Evolutionary conservation across 2,888 invertebrate genomes (phyloP).

Genomic region (Flexamia atlantica): DNA sequence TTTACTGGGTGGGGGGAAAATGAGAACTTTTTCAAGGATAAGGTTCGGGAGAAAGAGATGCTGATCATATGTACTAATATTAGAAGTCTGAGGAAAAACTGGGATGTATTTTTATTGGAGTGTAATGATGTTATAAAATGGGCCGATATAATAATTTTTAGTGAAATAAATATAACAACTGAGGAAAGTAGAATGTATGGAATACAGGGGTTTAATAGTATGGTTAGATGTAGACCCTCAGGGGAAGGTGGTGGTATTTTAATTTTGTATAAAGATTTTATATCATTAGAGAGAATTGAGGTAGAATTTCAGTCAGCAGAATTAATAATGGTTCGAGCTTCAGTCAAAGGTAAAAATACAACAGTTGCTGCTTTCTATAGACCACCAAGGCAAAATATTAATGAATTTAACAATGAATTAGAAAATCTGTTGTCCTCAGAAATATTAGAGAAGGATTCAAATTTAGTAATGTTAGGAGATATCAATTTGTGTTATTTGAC

Average conservation of each 20-base stretch:
- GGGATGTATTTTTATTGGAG: background rate
- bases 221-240: background rate
- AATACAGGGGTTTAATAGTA: background rate
- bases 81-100: constrained; percentile 18
- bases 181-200: constrained; percentile 10
- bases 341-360: background rate
- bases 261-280: background rate
- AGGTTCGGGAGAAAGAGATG: background rate
- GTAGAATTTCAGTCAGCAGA: background rate
- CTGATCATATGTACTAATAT: background rate
- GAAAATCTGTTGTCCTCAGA: too few species aligned
- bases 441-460: too few species aligned
- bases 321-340: background rate
- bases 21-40: background rate
- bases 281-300: background rate
- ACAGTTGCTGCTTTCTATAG: constrained; percentile 3
- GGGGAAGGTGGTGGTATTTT: background rate
- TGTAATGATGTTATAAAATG: background rate
- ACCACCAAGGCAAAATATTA: too few species aligned
- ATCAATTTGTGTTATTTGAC: too few species aligned
- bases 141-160: background rate
- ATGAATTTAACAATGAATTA: too few species aligned
- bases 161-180: constrained; percentile 6
- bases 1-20: background rate
- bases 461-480: too few species aligned